Base-by-base conservation (phyloP, 2,888 invertebrate species). In the Alloplasta piceator region DNA sequence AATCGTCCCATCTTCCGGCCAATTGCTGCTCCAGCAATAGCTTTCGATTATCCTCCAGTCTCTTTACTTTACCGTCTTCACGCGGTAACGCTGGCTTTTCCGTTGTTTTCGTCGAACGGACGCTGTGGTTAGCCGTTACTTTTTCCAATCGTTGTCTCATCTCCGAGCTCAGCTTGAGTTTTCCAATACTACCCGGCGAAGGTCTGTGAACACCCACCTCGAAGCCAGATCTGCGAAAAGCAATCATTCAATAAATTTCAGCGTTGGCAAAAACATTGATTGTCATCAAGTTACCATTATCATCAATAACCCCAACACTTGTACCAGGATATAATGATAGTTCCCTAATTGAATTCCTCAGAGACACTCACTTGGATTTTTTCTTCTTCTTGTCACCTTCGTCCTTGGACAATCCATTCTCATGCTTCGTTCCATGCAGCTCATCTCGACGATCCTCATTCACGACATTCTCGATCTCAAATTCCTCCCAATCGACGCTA, bases 111-210 rank as follows among this genome's bases (percentile, higher is more conserved):
- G 96, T 96, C 0, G 95, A 96, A 26, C 97, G 94, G 0, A 98
- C 96, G 2, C 97, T 97, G 91, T 98, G 97, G 86, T 96, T 97
- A 0, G 97, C 96, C 0, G 98, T 98, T 0, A 98, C 97, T 90
- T 96, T 95, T 91, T 98, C 98, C 79, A 98, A 91, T 83, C 98
- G 94, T 88, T 97, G 96, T 10, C 97, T 94, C 98, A 98, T 98
- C 93, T 98, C 98, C 0, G 97, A 96, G 89, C 97, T 98, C 6
- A 98, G 94, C 87, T 98, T 97, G 0, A 98, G 92, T 91, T 98
- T 98, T 0, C 98, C 98, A 4, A 98, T 96, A 89, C 97, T 97
- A 1, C 97, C 97, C 0, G 97, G 97, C 0, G 96, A 95, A 0
- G 97, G 97, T 52, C 97, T 93, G 77, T 96, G 95, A 0, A 96